phyloP scores from a whole-genome alignment of 2,797 vertebrate species.

The Poecilia wingei region DNA sequence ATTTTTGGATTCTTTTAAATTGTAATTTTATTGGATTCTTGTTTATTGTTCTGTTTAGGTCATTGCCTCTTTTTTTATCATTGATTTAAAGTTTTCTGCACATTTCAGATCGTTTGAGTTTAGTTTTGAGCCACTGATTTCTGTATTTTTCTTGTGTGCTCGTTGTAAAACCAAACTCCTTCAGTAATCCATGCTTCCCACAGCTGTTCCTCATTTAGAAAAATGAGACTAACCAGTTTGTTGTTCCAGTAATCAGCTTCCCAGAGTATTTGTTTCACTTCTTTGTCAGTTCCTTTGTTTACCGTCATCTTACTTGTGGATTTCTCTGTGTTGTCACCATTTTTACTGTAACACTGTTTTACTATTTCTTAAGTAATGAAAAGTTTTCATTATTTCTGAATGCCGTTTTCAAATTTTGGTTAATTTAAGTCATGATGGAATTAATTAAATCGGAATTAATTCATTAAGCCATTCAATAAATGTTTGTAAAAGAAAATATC shows the following conservation, averaged over 20 bases:
- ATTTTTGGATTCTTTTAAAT: too few relatives aligned
- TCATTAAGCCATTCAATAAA: not conserved
- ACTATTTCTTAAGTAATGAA: not conserved
- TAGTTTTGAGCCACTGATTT: not conserved
- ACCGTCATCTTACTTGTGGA: not conserved
- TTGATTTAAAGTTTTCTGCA: not conserved
- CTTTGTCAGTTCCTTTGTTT: not conserved
- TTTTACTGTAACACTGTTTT: not conserved
- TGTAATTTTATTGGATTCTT: too few relatives aligned
- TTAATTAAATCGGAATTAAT: not conserved
- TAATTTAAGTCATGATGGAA: too few relatives aligned
- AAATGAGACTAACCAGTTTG: not conserved
- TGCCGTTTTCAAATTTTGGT: not conserved
- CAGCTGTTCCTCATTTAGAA: not conserved
- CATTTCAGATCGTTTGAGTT: not conserved
- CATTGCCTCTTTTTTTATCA: too few relatives aligned
- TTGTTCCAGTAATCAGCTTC: not conserved
- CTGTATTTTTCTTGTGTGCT: not conserved
- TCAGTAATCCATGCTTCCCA: not conserved
- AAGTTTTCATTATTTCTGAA: not conserved
- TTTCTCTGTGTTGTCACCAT: not conserved
- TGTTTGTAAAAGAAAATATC: not conserved
- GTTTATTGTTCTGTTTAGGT: too few relatives aligned
- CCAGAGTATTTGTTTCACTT: not conserved
- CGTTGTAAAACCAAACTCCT: not conserved